Conservation (phyloP, 2,888 invertebrate genomes). For the Drosophila crucigera region DNA sequence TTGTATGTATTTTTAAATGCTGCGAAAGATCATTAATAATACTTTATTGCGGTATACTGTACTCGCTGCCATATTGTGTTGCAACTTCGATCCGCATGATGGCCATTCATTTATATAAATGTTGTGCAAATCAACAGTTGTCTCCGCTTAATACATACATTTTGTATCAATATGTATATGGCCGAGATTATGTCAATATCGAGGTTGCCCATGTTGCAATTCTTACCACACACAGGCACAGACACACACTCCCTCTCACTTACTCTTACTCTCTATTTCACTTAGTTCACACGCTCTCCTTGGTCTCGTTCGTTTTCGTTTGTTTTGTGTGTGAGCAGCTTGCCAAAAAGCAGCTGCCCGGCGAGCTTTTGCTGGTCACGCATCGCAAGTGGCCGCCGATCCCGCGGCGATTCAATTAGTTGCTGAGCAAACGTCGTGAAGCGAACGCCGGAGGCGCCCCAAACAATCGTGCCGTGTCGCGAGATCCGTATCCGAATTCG, state of each 20-base stretch:
- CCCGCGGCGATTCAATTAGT: slow-evolving; percentile 50
- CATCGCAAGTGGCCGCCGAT: slow-evolving; percentile 49
- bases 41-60: slow-evolving; percentile 60
- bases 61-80: slow-evolving; percentile 39
- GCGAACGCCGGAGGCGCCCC: slow-evolving; percentile 63
- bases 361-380: slow-evolving; percentile 65
- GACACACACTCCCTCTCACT: slow-evolving; percentile 3
- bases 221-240: slow-evolving; percentile 2
- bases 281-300: neutral
- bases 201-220: slow-evolving; percentile 55
- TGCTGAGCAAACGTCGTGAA: slow-evolving; percentile 61
- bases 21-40: slow-evolving; percentile 75
- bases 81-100: slow-evolving; percentile 41
- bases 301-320: slow-evolving; percentile 6
- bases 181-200: slow-evolving; percentile 59
- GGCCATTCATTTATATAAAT: slow-evolving; percentile 47
- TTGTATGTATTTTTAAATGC: slow-evolving; percentile 69
- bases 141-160: slow-evolving; percentile 34
- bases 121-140: slow-evolving; percentile 55
- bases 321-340: slow-evolving; percentile 17
- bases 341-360: slow-evolving; percentile 52
- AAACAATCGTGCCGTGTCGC: slow-evolving; percentile 43
- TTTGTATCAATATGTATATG: slow-evolving; percentile 7
- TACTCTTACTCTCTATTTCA: neutral
- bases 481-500: slow-evolving; percentile 59